Evolutionary conservation across 2,797 vertebrate species (phyloP).

Genomic region (Sebastes matsubarae): DNA sequence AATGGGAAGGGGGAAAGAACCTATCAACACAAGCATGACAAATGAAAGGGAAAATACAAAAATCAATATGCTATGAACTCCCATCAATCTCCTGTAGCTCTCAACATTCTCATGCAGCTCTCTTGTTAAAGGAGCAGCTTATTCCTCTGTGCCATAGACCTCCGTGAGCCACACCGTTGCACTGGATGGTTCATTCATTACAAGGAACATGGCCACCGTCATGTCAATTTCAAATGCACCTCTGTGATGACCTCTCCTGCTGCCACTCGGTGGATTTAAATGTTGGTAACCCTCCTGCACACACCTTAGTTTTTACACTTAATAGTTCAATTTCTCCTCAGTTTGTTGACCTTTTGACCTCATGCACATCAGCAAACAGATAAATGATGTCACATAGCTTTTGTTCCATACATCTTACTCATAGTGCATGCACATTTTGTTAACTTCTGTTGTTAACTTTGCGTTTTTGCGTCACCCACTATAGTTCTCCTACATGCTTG

Average conservation of each 20-base stretch:
- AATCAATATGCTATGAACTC: not conserved
- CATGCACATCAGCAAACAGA: not conserved
- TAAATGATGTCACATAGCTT: not conserved
- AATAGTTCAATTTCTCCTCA: not conserved
- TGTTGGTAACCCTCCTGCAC: not conserved
- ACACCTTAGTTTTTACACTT: not conserved
- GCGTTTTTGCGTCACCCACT: no score
- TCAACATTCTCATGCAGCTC: not conserved
- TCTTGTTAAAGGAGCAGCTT: not conserved
- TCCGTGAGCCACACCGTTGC: not conserved
- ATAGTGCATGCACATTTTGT: not conserved
- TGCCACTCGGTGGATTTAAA: not conserved
- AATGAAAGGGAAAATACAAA: not conserved
- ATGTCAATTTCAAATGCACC: not conserved
- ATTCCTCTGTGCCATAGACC: not conserved
- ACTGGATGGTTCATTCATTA: not conserved
- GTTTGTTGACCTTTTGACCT: not conserved
- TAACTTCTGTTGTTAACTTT: not conserved
- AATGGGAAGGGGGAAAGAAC: constrained; percentile 2
- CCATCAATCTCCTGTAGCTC: not conserved
- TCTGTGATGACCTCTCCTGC: not conserved
- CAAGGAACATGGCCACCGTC: not conserved
- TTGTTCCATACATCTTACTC: not conserved
- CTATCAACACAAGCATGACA: constrained; percentile 12
- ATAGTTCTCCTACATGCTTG: no score